Evolutionary conservation across 2,888 invertebrate genomes (phyloP).

Genomic region (Lordiphosa andalusiaca): DNA sequence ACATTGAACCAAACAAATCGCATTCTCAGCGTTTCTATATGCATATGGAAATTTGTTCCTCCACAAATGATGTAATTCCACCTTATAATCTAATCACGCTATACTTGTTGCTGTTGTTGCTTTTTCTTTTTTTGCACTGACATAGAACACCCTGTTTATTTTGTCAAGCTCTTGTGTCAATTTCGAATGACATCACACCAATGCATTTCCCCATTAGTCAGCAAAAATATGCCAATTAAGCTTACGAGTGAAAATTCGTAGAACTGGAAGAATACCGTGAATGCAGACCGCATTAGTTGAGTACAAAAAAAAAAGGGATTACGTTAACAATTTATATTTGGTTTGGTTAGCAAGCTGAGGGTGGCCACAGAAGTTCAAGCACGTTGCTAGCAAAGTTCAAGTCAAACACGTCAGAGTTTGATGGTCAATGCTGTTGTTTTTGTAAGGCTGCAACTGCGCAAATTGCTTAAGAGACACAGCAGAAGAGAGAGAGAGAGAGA

Average conservation of each 20-base stretch:
- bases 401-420: conserved; percentile 30
- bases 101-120: no score
- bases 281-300: conserved; percentile 1
- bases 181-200: background rate
- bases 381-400: conserved; percentile 46
- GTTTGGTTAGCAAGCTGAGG: background rate
- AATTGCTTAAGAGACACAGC: conserved; percentile 46
- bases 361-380: conserved; percentile 33
- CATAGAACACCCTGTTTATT: no score
- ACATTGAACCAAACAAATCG: conserved; percentile 4
- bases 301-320: background rate
- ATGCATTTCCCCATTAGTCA: conserved; percentile 30
- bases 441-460: conserved; percentile 64
- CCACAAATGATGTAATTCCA: conserved; percentile 22
- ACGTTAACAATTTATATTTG: background rate
- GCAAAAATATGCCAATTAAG: conserved; percentile 35
- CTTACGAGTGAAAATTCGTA: conserved; percentile 22
- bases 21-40: background rate
- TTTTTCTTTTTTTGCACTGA: no score
- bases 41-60: conserved; percentile 20
- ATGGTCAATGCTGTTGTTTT: conserved; percentile 25
- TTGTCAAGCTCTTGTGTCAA: no score
- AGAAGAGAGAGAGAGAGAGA: conserved; percentile 6
- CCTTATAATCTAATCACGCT: conserved; percentile 12
- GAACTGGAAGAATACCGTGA: conserved; percentile 7